Conservation (phyloP, 2,888 invertebrate genomes). For the Latrodectus elegans region DNA sequence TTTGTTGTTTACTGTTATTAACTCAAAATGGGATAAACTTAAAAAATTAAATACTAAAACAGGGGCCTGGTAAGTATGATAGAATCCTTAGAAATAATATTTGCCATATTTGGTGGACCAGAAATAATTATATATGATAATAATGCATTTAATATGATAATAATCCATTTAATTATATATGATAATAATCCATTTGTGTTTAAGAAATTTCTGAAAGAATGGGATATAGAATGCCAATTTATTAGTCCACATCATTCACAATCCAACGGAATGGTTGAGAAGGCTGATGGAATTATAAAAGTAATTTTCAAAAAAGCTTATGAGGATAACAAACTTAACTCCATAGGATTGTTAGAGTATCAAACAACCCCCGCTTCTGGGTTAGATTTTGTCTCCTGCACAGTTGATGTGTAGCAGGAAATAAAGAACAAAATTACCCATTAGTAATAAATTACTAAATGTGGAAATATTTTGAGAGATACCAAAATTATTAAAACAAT, state of each 20-base stretch:
- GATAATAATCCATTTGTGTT: too few relatives aligned
- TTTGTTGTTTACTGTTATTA: neutral
- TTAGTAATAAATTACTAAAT: too few relatives aligned
- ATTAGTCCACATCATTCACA: neutral
- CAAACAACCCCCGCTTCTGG: conserved; percentile 12
- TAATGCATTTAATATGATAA: conserved; percentile 9
- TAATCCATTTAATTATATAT: conserved; percentile 10
- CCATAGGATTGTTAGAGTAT: conserved; percentile 11
- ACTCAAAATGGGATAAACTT: neutral
- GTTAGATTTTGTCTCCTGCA: neutral
- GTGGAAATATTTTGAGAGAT: neutral
- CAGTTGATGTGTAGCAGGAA: conserved; percentile 14
- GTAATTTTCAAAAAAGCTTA: neutral
- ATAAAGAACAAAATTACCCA: neutral
- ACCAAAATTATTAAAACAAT: neutral
- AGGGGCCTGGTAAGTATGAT: neutral
- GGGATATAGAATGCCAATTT: conserved; percentile 1
- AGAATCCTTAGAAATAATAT: neutral
- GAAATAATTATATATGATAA: neutral
- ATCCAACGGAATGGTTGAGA: neutral
- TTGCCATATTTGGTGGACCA: neutral
- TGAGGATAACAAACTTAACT: neutral
- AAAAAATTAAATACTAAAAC: neutral
- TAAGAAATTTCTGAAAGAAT: conserved; percentile 3
- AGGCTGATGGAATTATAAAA: conserved; percentile 8